A percentile compares a stretch with the other conserved stretches of the same genome.
Conservation (phyloP, 2,113 vertebrate genomes). For the Ardeotis arabs region DNA sequence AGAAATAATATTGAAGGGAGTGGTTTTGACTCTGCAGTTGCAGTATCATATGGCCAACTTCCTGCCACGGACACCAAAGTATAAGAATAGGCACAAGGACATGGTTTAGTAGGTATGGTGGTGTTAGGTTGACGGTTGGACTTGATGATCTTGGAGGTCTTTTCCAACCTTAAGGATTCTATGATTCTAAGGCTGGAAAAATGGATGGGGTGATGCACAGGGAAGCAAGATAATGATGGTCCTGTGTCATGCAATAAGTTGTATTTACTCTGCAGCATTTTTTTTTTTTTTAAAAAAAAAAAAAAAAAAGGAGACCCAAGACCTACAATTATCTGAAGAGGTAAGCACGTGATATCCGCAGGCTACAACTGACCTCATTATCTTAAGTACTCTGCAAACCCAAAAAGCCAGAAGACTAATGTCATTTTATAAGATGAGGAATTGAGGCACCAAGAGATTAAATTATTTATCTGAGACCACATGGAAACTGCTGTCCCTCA, state of each 20-base stretch:
- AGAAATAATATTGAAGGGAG: not conserved
- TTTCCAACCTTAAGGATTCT: too few relatives aligned
- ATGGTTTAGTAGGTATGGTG: too few relatives aligned
- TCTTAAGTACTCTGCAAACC: not conserved
- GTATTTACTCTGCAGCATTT: not conserved
- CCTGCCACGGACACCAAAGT: not conserved
- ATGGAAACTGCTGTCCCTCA: not conserved
- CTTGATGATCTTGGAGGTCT: too few relatives aligned
- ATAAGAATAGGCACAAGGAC: not conserved
- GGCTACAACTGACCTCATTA: not conserved
- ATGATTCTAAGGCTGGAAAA: not conserved
- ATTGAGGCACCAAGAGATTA: not conserved
- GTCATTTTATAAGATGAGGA: not conserved
- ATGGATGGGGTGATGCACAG: not conserved
- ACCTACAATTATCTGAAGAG: not conserved
- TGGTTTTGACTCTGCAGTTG: not conserved
- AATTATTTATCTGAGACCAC: not conserved
- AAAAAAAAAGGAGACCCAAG: not conserved
- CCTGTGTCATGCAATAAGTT: not conserved
- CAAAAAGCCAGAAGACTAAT: not conserved
- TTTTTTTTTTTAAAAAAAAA: too few relatives aligned
- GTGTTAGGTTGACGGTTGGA: too few relatives aligned
- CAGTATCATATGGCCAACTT: not conserved
- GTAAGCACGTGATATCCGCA: accelerated
- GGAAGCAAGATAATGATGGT: not conserved